Base-by-base conservation (phyloP, 23 tunicate species). In the Diplosoma virens region DNA sequence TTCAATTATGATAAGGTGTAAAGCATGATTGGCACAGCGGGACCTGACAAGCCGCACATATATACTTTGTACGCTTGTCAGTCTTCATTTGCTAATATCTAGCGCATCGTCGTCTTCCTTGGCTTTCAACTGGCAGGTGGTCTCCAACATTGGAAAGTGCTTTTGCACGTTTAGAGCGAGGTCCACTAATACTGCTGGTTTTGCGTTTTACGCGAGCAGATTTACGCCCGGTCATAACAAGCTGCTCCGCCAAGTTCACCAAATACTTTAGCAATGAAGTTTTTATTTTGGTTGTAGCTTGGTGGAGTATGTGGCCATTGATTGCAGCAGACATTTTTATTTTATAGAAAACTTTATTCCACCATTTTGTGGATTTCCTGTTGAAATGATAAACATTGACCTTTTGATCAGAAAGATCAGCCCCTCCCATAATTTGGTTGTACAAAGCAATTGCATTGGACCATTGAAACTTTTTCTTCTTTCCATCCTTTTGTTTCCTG, bases 401-500 rank as follows among this genome's bases (percentile, higher is more conserved):
- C 69, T 61, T 61, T 61, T 61, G 69, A 61, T 61, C 69, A 29
- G 69, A 61, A 61, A 61, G 69, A 29, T 61, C 69, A 29, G 30
- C 34, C 35, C 69, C 69, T 27, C 6, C 69, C 35, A 61, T 61
- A 61, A 61, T 61, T 28, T 29, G 34, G 21, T 61, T 61, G 35
- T 61, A 61, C 34, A 61, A 61, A 61, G 69, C 69, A 61, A 61
- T 61, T 61, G 69, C 35, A 35, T 61, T 61, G 69, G 69, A 35
- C 11, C 69, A 61, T 61, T 61, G 35, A 61, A 61, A 29, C 69
- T 61, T 34, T 35, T 68, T 33, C 30, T 35, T 68, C 21, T 54
- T 41, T 20, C 75, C 75, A 41, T 68, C 55, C 29, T 68, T 41
- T 61, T 61, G 69, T 61, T 61, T 61, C 69, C 69, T 61, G 69